A percentile compares a stretch with the other conserved stretches of the same genome.
Evolutionary conservation across 2,113 vertebrate genomes (phyloP).

Genomic region (Thoracochromis brauschi): DNA sequence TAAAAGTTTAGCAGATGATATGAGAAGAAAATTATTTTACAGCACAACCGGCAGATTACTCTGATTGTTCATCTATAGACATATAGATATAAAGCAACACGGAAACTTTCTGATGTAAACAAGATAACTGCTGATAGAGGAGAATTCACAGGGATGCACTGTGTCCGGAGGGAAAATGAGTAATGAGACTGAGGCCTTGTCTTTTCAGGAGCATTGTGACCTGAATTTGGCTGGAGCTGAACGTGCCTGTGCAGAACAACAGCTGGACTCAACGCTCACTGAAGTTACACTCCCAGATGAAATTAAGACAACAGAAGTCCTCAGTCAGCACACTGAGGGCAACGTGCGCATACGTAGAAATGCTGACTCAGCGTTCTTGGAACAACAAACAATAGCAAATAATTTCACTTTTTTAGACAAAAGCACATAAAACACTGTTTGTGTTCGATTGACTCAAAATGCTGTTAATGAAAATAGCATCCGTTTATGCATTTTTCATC

Average conservation of each 20-base stretch:
- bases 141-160: neutral
- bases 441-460: neutral
- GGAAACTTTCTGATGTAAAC: neutral
- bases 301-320: neutral
- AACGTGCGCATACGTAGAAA: neutral
- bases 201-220: conserved; percentile 41
- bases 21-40: neutral
- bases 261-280: neutral
- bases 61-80: too few species aligned
- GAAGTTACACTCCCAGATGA: neutral
- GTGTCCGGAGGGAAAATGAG: neutral
- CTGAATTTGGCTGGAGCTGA: conserved; percentile 31
- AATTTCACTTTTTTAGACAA: neutral
- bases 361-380: neutral
- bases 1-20: neutral
- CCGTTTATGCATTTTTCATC: neutral
- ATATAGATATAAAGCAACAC: neutral
- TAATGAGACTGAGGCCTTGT: neutral
- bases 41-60: neutral
- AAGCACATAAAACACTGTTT: neutral
- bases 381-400: neutral
- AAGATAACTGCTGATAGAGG: neutral
- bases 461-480: neutral
- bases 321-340: neutral
- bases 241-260: conserved; percentile 11